Base-by-base conservation (phyloP, 2,113 vertebrate genomes). In the Salvelinus namaycush region DNA sequence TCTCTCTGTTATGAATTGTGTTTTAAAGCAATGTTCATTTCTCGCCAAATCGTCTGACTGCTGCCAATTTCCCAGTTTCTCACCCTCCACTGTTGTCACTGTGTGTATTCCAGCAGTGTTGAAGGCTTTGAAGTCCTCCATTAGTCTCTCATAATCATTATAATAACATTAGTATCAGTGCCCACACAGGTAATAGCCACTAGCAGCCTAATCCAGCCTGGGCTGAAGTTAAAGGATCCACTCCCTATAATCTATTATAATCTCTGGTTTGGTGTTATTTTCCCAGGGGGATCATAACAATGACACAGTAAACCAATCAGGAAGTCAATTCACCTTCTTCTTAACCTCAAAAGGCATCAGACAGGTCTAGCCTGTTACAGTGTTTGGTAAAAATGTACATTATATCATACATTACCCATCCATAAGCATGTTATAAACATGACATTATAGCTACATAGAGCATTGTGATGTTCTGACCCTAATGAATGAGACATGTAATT, bases 31-130 rank as follows among this genome's bases (percentile, higher is more conserved):
- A 80, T 62, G 82, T 81, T 80, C 39, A 26, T 24, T 72, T 1
- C 22, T 16, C 83, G 70, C 78, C 72, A 44, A 29, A 75, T 67
- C 0, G 18, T 74, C 31, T 22, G 76, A n/a, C 71, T 48, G 16
- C 51, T 16, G 14, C 14, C 13, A 39, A 14, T 77, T 49, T 88
- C 81, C 81, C 83, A 85, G 70, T 59, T 84, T 81, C 73, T 80
- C 79, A 60, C 80, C 68, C 80, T 49, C 80, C 68, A 49, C 29
- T 18, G 1, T 24, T 16, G 14, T 69, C 18, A 72, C 78, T 71
- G 1, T 49, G 1, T 49, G 68, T 31, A 66, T 69, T 51, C 14
- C 51, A 18, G 51, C 51, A 18, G 51, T 1, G 70, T 24, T 49
- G 70, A 60, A 51, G 71, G 39, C 74, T 70, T 73, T 14, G 60